A percentile compares a stretch with the other conserved stretches of the same genome.
Conservation (phyloP, 2,113 vertebrate genomes). For the Periophthalmus modestus region DNA sequence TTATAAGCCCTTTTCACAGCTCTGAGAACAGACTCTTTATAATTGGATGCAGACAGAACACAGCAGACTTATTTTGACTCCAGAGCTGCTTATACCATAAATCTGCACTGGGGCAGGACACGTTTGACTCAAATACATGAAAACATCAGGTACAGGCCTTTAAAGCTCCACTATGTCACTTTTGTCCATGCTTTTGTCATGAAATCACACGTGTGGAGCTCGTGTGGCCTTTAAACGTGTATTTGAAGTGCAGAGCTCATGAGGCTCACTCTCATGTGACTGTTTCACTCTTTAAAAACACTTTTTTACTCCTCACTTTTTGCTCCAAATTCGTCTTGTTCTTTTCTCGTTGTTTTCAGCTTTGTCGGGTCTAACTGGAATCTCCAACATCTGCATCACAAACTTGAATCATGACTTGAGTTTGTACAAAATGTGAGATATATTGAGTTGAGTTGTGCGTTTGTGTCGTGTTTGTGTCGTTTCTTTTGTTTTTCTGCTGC, state of each 20-base stretch:
- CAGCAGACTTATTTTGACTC: too few relatives aligned
- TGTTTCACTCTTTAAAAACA: background rate
- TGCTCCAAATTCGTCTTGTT: background rate
- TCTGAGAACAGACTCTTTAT: too few relatives aligned
- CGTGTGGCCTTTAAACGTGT: too few relatives aligned
- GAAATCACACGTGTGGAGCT: background rate
- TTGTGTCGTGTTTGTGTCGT: conserved; percentile 38
- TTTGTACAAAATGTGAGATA: conserved; percentile 69
- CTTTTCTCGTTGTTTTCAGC: background rate
- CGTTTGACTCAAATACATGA: too few relatives aligned
- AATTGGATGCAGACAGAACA: too few relatives aligned
- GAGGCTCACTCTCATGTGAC: too few relatives aligned
- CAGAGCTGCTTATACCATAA: too few relatives aligned
- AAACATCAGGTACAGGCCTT: too few relatives aligned
- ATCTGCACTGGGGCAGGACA: too few relatives aligned
- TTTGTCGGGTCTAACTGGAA: conserved; percentile 69
- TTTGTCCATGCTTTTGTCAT: background rate
- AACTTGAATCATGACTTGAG: conserved; percentile 69
- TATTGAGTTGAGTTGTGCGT: too few relatives aligned
- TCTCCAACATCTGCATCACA: conserved; percentile 47
- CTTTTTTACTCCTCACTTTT: background rate
- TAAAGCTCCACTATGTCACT: background rate
- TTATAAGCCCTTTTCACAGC: too few relatives aligned
- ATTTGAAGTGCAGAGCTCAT: too few relatives aligned
- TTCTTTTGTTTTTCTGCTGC: conserved; percentile 52